Conservation (phyloP, 1,140 invertebrate species). For the Trichogramma pretiosum region DNA sequence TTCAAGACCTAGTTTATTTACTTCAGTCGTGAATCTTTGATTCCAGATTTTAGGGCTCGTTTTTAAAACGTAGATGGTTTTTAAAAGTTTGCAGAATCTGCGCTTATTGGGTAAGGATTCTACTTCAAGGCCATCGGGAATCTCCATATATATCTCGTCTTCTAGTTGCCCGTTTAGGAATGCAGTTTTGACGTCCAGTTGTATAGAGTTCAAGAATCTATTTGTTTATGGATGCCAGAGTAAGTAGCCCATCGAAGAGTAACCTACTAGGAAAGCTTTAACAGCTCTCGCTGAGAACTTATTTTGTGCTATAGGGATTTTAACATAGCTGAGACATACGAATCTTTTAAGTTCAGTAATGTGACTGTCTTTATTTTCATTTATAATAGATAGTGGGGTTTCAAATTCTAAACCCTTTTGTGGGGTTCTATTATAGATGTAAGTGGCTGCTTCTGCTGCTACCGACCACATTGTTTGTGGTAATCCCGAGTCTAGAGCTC, state of each 20-base stretch:
- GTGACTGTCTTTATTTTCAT: conserved; percentile 10
- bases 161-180: neutral
- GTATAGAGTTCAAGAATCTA: neutral
- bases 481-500: neutral
- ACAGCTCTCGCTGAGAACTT: neutral
- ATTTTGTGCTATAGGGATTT: neutral
- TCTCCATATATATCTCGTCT: neutral
- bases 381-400: conserved; percentile 8
- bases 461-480: neutral
- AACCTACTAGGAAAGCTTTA: neutral
- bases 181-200: too few species aligned
- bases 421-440: conserved; percentile 19
- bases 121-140: neutral
- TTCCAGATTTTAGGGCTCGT: neutral
- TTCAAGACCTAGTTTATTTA: neutral
- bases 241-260: neutral
- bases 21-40: too few species aligned
- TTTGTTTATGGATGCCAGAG: too few species aligned
- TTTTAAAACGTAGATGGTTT: neutral
- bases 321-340: conserved; percentile 9
- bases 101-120: neutral
- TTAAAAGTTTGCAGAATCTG: neutral
- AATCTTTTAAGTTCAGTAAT: conserved; percentile 13
- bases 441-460: neutral
- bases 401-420: conserved; percentile 9